Evolutionary conservation across 2,113 vertebrate genomes (phyloP).

Genomic region (Chlorodrepanis virens): DNA sequence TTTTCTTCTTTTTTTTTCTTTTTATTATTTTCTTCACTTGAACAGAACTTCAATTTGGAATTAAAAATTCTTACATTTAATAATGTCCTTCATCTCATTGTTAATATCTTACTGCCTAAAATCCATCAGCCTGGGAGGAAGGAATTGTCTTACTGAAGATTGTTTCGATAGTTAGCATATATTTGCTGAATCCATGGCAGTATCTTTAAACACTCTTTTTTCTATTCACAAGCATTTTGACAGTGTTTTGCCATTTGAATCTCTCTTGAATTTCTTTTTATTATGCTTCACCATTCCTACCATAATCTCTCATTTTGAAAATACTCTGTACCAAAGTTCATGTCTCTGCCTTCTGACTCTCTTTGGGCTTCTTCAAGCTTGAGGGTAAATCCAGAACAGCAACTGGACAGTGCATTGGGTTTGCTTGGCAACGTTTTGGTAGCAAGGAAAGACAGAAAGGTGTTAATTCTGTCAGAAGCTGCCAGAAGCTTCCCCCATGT

Average conservation of each 20-base stretch:
- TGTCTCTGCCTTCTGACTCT: not conserved
- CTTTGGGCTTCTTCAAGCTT: not conserved
- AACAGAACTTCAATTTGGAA: slow-evolving; percentile 12
- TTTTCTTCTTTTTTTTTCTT: not conserved
- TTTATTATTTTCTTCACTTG: not conserved
- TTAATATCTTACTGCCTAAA: not conserved
- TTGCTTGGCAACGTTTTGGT: not conserved
- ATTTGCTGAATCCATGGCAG: not conserved
- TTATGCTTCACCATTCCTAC: not conserved
- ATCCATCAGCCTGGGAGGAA: not conserved
- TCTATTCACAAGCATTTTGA: not conserved
- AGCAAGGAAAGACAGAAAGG: not conserved
- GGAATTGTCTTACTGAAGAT: not conserved
- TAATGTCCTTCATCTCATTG: not conserved
- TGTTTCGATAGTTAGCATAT: not conserved
- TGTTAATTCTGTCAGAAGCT: not conserved
- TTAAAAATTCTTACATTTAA: not conserved
- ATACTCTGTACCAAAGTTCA: not conserved
- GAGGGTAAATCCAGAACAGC: not conserved
- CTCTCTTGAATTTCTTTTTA: not conserved
- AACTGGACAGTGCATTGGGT: not conserved
- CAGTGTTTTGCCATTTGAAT: not conserved
- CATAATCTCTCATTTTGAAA: not conserved
- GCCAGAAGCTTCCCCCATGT: not conserved
- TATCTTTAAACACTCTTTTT: not conserved